Percentiles rank a stretch among this genome's conserved stretches.
Evolutionary conservation across 2,113 vertebrate genomes (phyloP).

Genomic region (Empidonax alnorum): DNA sequence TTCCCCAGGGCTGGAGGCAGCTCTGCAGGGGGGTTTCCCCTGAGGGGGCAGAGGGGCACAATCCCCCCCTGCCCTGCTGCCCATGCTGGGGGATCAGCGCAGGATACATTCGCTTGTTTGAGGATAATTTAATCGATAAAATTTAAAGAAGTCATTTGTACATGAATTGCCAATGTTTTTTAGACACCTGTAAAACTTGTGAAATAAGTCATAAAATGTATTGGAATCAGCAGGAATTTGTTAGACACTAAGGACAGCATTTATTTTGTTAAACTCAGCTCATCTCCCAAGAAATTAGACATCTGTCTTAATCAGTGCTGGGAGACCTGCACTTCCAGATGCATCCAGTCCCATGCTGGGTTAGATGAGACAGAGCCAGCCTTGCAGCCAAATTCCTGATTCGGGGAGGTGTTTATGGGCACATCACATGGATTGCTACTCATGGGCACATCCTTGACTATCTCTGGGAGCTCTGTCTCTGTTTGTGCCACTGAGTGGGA

Average conservation of each 20-base stretch:
- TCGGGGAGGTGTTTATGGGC: neutral
- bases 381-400: neutral
- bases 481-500: neutral
- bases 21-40: neutral
- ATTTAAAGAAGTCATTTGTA: neutral
- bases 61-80: neutral
- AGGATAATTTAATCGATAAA: neutral
- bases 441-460: neutral
- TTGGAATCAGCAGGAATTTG: neutral
- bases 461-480: neutral
- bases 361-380: accelerated
- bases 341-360: neutral
- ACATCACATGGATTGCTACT: neutral
- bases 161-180: neutral
- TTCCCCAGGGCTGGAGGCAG: neutral
- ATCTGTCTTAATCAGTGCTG: neutral
- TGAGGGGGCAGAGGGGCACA: neutral
- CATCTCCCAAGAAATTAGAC: neutral
- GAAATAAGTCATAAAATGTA: neutral
- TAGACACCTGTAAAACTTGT: neutral
- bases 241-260: neutral
- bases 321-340: neutral
- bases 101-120: neutral
- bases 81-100: neutral
- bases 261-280: neutral